Conservation (phyloP, 2,113 vertebrate species). For the Alligator mississippiensis region DNA sequence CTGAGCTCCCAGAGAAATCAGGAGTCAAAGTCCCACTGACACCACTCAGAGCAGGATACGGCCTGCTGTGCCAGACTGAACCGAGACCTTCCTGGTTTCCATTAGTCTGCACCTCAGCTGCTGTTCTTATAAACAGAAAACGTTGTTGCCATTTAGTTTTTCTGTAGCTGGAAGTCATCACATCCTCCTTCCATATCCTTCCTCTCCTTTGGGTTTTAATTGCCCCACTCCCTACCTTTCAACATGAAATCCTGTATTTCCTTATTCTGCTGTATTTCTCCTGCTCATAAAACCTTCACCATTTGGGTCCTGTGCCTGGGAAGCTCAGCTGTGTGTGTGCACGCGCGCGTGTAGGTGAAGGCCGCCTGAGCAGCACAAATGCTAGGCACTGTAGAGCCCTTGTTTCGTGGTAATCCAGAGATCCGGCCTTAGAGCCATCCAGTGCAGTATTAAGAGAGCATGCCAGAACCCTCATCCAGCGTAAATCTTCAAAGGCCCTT, state of each 20-base stretch:
- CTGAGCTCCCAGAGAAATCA: neutral
- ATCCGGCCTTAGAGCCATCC: too few relatives aligned
- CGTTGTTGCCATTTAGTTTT: neutral
- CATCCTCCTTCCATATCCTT: neutral
- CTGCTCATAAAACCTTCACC: neutral
- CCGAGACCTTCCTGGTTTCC: neutral
- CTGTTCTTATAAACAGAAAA: neutral
- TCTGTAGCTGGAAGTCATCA: neutral
- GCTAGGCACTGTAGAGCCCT: neutral
- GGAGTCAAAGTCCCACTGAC: neutral
- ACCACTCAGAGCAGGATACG: neutral
- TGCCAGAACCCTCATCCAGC: neutral
- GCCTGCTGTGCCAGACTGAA: neutral
- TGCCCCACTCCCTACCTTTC: neutral
- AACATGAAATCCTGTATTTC: neutral
- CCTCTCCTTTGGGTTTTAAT: neutral
- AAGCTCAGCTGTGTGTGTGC: neutral
- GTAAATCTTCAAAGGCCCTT: neutral
- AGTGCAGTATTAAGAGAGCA: neutral
- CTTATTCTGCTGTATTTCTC: neutral
- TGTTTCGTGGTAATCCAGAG: neutral
- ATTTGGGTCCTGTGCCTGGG: neutral
- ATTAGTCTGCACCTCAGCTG: neutral
- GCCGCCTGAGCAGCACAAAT: neutral
- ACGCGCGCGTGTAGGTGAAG: too few relatives aligned